Conservation (phyloP, 2,113 vertebrate species). For the Guaruba guarouba region DNA sequence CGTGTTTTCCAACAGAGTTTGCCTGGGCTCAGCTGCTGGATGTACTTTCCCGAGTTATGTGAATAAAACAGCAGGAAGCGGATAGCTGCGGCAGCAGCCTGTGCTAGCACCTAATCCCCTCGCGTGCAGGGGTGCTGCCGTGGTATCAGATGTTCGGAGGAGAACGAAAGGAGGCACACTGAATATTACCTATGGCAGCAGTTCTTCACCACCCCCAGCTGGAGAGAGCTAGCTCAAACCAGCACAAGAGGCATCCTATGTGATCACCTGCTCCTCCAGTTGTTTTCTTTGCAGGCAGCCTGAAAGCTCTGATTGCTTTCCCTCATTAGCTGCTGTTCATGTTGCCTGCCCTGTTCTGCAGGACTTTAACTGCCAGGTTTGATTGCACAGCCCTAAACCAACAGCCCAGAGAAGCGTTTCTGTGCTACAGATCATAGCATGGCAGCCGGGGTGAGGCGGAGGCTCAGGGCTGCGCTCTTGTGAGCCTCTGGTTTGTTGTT, state of each 20-base stretch:
- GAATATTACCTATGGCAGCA: neutral
- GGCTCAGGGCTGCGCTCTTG: neutral
- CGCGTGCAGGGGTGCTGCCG: neutral
- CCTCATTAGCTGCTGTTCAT: neutral
- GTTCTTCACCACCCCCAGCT: neutral
- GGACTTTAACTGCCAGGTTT: constrained; percentile 4
- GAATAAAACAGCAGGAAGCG: constrained; percentile 17
- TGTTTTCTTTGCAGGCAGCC: neutral
- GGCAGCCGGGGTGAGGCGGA: neutral
- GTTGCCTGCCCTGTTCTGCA: neutral
- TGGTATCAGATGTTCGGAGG: neutral
- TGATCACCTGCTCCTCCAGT: neutral
- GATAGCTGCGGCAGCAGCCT: neutral
- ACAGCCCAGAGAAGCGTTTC: constrained; percentile 25
- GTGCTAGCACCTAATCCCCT: constrained; percentile 50
- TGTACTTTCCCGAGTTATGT: constrained; percentile 16
- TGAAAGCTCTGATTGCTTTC: neutral
- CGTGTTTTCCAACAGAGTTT: neutral
- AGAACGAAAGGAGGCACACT: neutral
- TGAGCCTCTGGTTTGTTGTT: neutral
- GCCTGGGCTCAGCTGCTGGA: constrained; percentile 27
- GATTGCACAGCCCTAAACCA: neutral
- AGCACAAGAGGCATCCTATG: neutral
- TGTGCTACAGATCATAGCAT: rapidly evolving
- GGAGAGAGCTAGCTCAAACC: neutral